phyloP scores from a whole-genome alignment of 2,888 invertebrate species.

The Coelopa pilipes region DNA sequence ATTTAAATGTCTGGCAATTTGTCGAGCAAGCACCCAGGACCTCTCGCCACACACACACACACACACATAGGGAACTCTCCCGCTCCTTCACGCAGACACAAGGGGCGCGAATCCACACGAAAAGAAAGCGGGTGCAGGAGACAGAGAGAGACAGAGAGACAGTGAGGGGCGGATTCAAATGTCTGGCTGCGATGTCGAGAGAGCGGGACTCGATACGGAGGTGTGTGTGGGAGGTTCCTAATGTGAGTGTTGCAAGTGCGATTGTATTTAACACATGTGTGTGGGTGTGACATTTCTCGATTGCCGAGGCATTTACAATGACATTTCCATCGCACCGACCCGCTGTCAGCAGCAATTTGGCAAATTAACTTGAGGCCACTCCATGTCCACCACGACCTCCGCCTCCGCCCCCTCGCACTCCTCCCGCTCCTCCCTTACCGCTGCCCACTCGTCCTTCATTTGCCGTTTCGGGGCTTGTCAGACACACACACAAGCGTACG shows the following conservation, averaged over 20 bases:
- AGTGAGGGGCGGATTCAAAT: background rate
- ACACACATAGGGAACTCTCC: slow-evolving; percentile 1
- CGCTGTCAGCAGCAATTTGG: slow-evolving; percentile 40
- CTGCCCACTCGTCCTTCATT: background rate
- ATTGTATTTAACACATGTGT: no score
- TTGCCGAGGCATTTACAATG: slow-evolving; percentile 39
- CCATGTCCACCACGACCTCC: background rate
- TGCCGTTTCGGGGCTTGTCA: slow-evolving; percentile 17
- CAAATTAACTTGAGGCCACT: slow-evolving; percentile 38
- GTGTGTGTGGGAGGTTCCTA: slow-evolving; percentile 7
- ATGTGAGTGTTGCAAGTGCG: background rate
- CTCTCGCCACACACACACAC: slow-evolving; percentile 35
- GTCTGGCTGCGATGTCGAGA: background rate
- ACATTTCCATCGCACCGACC: slow-evolving; percentile 41
- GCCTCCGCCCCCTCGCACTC: no score
- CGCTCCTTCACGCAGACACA: background rate
- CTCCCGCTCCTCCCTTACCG: no score
- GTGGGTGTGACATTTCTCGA: slow-evolving; percentile 9
- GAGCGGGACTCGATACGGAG: background rate
- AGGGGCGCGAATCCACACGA: background rate
- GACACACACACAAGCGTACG: slow-evolving; percentile 10
- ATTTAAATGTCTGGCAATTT: slow-evolving; percentile 25
- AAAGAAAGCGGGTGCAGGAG: background rate
- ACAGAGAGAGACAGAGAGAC: no score
- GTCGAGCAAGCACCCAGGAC: slow-evolving; percentile 9